These are phyloP conservation scores for Parnassius orleans DNA, from an alignment of 2,888 invertebrate genomes.

Conservation along the genomic window DNA sequence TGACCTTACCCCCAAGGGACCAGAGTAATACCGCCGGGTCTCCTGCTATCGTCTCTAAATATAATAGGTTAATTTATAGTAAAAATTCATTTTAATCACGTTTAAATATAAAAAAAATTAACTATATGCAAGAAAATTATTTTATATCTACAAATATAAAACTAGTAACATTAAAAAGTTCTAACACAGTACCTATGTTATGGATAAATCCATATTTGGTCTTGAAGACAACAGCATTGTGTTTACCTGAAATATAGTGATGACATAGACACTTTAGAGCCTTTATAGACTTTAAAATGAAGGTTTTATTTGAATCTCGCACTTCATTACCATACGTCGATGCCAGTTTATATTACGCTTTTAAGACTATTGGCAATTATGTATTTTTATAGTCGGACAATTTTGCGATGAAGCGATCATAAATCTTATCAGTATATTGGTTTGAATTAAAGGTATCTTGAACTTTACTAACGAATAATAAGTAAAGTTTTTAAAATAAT, in stretches of 20 bases:
- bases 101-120: no score
- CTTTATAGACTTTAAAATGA: conserved; percentile 22
- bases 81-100: no score
- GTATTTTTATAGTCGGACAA: conserved; percentile 12
- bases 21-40: no score
- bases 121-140: no score
- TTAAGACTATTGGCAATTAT: conserved; percentile 14
- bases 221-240: conserved; percentile 19
- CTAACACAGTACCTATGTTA: not conserved
- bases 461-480: not conserved
- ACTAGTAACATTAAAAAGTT: not conserved
- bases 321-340: not conserved
- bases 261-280: conserved; percentile 23
- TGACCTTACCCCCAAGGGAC: no score
- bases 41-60: no score
- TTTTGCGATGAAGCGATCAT: conserved; percentile 3
- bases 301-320: conserved; percentile 25
- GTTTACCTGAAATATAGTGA: conserved; percentile 23
- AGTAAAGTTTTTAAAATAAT: not conserved
- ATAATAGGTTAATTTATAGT: no score
- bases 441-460: not conserved
- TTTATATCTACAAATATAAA: no score
- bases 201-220: conserved; percentile 10
- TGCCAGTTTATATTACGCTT: conserved; percentile 25
- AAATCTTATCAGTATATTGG: not conserved